Conservation (phyloP, 2,888 invertebrate species). For the Leptothorax acervorum region DNA sequence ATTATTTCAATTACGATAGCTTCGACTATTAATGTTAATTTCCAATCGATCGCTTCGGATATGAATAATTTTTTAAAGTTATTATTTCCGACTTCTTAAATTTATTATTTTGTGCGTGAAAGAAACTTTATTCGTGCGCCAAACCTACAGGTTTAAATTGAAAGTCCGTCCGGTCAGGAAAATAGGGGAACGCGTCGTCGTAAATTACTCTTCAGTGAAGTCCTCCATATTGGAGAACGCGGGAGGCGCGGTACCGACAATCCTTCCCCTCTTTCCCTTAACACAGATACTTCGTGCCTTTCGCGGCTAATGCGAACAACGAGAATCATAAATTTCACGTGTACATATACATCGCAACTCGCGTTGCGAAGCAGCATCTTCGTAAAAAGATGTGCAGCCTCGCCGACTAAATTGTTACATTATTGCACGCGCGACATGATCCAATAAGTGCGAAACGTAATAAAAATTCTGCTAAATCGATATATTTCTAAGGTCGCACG, state of each 20-base stretch:
- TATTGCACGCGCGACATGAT: neutral
- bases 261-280: neutral
- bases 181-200: neutral
- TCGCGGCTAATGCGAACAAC: neutral
- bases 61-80: neutral
- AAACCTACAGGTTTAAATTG: neutral
- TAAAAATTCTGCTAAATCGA: conserved; percentile 9
- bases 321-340: conserved; percentile 39
- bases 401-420: neutral
- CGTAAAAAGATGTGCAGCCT: neutral
- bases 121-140: neutral
- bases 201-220: conserved; percentile 21
- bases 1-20: neutral
- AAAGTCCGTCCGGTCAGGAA: neutral
- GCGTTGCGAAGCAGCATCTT: neutral
- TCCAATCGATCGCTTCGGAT: neutral
- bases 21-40: neutral
- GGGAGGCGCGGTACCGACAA: neutral
- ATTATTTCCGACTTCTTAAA: neutral
- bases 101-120: neutral
- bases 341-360: neutral
- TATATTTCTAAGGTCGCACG: neutral
- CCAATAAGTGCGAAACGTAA: neutral
- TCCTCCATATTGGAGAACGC: neutral
- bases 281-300: neutral